Evolutionary conservation across 2,888 invertebrate species (phyloP).

Genomic region (Margaritifera margaritifera): DNA sequence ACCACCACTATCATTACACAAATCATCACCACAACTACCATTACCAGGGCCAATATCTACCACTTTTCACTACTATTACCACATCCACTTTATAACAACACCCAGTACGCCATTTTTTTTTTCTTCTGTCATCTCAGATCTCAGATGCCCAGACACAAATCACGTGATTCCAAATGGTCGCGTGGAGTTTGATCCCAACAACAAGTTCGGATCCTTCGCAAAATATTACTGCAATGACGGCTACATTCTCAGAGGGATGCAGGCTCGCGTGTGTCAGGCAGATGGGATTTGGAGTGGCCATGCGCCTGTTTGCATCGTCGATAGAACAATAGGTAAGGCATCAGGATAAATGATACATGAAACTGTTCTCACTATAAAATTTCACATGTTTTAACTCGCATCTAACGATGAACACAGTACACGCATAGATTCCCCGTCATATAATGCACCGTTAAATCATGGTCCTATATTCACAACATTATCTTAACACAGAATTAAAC

Average conservation of each 20-base stretch:
- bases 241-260: constrained; percentile 71
- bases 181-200: constrained; percentile 66
- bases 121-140: constrained; percentile 53
- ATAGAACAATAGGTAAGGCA: constrained; percentile 15
- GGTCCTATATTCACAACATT: no score
- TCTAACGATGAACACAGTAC: no score
- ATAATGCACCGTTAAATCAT: no score
- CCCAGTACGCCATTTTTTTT: background rate
- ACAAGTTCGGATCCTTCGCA: constrained; percentile 65
- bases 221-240: constrained; percentile 73
- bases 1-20: no score
- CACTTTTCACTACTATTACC: background rate
- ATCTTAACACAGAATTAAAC: no score
- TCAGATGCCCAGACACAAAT: constrained; percentile 65
- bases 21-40: no score
- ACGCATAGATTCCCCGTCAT: no score
- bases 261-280: constrained; percentile 73
- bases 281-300: constrained; percentile 74
- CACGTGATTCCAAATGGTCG: constrained; percentile 65
- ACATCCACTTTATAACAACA: background rate
- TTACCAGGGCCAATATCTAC: no score
- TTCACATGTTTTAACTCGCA: no score
- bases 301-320: constrained; percentile 70
- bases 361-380: background rate
- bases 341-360: constrained; percentile 18